Evolutionary conservation across 2,888 invertebrate species (phyloP), one percentile per base, ranked within the genome.

Genomic region (Eristalis intricaria): DNA sequence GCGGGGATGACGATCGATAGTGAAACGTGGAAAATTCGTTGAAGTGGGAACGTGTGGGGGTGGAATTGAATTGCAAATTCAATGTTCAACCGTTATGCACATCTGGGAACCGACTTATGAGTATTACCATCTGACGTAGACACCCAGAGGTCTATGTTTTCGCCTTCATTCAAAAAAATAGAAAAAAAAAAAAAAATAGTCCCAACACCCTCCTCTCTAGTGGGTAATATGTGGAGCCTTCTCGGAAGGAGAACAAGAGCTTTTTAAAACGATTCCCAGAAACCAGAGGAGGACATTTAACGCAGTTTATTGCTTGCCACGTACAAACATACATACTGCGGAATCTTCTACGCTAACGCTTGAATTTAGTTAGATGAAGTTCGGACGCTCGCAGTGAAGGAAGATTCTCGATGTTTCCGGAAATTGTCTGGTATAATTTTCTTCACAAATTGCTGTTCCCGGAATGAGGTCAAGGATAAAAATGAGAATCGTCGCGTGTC

Each of bases 401-500:
- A 1, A 60, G n/a, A 70, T 4, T n/a, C 32, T 38, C 60, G 26
- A 40, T 60, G 2, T 50, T 50, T 19, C 50, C 50, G 19, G 50
- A 50, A 50, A 50, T 22, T 50, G 50, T 50, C 50, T 50, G 19
- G 19, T 22, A 50, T 50, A 8, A 50, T 19, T 50, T 38, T 50
- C 58, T 60, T 15, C 1, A 15, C 40, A 32, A 23, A 70, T 60
- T 26, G 50, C 13, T 60, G n/a, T 35, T 29, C 60, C 38, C n/a
- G 11, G 40, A 71, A 71, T 38, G 60, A 26, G 71, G 71, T 71
- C 71, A 61, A 71, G 71, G 61, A 61, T 61, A 70, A n/a, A 38
- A 38, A 13, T 1, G 38, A 13, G 38, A 13, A 13, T 13, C 13
- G 38, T 38, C 38, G 32, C n/a, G 35, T 35, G 35, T 69, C 15